A percentile compares a stretch with the other conserved stretches of the same genome.
phyloP scores from a whole-genome alignment of 2,113 vertebrate species.

The Pterocles burchelli region DNA sequence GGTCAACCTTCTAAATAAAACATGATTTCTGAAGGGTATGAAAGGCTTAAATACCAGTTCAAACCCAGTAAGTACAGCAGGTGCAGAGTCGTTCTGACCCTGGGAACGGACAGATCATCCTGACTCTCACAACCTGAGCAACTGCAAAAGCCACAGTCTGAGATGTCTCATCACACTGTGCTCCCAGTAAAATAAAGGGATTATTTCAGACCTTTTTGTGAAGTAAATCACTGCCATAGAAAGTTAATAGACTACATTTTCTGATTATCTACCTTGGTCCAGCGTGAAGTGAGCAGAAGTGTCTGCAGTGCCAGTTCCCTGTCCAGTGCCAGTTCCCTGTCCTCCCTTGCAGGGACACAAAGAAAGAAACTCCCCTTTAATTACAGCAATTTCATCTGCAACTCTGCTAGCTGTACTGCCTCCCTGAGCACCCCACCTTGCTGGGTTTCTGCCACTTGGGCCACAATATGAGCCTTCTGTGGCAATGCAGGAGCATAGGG shows the following conservation, averaged over 20 bases:
- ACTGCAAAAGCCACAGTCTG: neutral
- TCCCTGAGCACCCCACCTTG: neutral
- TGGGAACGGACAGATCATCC: rapidly evolving
- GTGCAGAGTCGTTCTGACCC: rapidly evolving
- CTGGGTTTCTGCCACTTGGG: neutral
- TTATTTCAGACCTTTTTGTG: neutral
- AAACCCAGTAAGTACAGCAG: neutral
- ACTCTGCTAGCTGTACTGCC: neutral
- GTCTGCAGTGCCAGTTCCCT: neutral
- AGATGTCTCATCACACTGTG: neutral
- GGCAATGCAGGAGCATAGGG: neutral
- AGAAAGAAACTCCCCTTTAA: neutral
- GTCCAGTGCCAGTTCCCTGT: no score
- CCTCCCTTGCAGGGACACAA: neutral
- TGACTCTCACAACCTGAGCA: neutral
- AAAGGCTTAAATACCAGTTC: neutral
- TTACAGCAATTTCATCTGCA: neutral
- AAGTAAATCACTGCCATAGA: neutral
- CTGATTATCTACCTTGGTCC: neutral
- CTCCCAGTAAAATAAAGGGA: neutral
- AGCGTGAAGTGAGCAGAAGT: neutral
- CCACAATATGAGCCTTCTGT: neutral
- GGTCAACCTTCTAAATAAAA: neutral
- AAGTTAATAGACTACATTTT: neutral
- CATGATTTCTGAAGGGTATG: neutral